Evolutionary conservation across 2,797 vertebrate genomes (phyloP), one percentile per base, ranked within the genome.

Genomic region (Melanotaenia boesemani): DNA sequence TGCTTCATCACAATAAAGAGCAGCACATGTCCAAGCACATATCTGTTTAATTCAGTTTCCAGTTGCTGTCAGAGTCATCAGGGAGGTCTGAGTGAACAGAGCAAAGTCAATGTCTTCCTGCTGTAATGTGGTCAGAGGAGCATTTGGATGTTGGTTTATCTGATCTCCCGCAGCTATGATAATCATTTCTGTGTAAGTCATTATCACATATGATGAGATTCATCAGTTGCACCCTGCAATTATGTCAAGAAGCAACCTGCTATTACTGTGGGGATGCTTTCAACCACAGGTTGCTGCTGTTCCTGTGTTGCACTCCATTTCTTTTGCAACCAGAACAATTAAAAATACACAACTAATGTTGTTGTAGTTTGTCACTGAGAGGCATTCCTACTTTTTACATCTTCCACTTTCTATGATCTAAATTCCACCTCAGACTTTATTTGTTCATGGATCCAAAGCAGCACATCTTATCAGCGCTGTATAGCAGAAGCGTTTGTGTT

Each of bases 121-220:
- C 50, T 79, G 46, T 64, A 59, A 68, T 78, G 73, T 63, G 66
- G 62, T 66, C 65, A 41, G 63, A 65, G 56, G 62, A 82, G 70
- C 48, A 67, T 72, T 66, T 88, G 81, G 77, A 83, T 83, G 76
- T 78, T 70, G 77, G 78, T 74, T 75, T 80, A 70, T 86, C 79
- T 80, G 62, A 75, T 88, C 87, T 86, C 81, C 83, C 75, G 84
- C 73, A 87, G 70, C 86, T 78, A 69, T 76, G 86, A 88, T 92
- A 78, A 81, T 87, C 77, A 80, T 85, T 86, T 80, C 80, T 71
- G 70, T 70, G 54, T 76, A 73, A 81, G 83, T 83, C 85, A 72
- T 88, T 82, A 77, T 84, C 80, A 75, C 84, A 77, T 62, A 80
- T 79, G 85, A 89, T 73, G 81, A 75, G 81, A 77, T 88, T 83